Evolutionary conservation across 1,140 invertebrate species (phyloP).

Genomic region (Odontomachus brunneus): DNA sequence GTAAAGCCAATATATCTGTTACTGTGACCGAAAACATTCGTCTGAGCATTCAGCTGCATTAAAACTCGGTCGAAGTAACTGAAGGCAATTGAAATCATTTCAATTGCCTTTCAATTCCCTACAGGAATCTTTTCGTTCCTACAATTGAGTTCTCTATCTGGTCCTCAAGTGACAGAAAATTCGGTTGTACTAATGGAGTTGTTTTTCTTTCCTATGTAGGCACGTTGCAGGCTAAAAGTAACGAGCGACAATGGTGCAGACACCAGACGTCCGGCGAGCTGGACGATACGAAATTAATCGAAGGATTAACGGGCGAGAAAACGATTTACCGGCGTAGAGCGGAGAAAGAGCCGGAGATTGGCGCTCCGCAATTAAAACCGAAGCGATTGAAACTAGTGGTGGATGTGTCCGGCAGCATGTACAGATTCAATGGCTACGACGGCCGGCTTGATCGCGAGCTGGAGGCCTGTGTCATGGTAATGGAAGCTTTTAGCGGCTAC

Average conservation of each 20-base stretch:
- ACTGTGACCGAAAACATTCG: too few species aligned
- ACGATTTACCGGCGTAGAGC: conserved; percentile 94
- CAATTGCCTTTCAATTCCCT: too few species aligned
- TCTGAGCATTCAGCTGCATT: too few species aligned
- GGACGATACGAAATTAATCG: conserved; percentile 98
- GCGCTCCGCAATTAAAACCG: conserved; percentile 93
- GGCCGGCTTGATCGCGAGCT: conserved; percentile 95
- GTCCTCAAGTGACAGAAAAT: too few species aligned
- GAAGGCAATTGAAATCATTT: too few species aligned
- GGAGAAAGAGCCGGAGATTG: conserved; percentile 94
- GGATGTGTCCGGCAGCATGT: conserved; percentile 98
- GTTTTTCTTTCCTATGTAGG: too few species aligned
- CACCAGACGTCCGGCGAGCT: conserved; percentile 97
- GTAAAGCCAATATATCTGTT: too few species aligned
- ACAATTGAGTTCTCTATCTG: too few species aligned
- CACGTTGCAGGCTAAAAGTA: conserved; percentile 95
- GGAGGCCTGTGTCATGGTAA: conserved; percentile 96
- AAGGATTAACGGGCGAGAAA: conserved; percentile 96
- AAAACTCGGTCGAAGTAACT: too few species aligned
- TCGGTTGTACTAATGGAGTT: too few species aligned
- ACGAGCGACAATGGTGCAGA: conserved; percentile 96
- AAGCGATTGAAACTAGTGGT: conserved; percentile 95
- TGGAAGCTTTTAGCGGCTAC: conserved; percentile 96
- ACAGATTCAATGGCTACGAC: conserved; percentile 97
- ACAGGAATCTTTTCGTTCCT: too few species aligned